Evolutionary conservation across 1,140 invertebrate species (phyloP), one percentile per base, ranked within the genome.

Genomic region (Planococcus citri): DNA sequence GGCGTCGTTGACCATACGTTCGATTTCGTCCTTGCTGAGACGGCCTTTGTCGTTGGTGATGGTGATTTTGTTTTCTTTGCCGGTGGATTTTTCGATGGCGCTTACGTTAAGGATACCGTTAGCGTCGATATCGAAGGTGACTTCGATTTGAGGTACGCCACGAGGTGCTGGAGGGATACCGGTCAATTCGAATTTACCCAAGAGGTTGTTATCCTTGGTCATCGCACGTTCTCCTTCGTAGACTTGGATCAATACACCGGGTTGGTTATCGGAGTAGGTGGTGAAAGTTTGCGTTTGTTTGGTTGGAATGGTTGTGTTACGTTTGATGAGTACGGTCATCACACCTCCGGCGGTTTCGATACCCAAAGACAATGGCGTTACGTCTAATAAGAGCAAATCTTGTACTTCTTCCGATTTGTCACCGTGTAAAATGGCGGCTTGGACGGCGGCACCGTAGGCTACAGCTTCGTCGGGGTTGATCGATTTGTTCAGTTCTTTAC

Each of bases 21-120:
- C 94, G 76, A 98, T 98, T 73, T 98, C 95, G 76, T 97, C 94
- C 81, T 97, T 97, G 77, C 87, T 91, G 0, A 98, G 84, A 75
- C 95, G 89, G 72, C 95, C 94, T 80, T 97, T 97, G 81, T 98
- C 95, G 77, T 98, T 98, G 75, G 92, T 97, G 75, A 98, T 97
- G 29, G 93, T 96, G 78, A 98, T 97, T 80, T 97, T 97, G 80
- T 97, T 97, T 76, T 94, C 91, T 79, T 95, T 96, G 76, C 95
- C 95, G 72, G 95, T 97, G 1, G 87, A 94, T 79, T 89, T 93
- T 79, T 81, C 82, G 61, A 81, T 77, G 0, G 82, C 82, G 0
- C 83, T 82, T 8, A 87, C 85, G 69, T 84, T 85, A 61, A 89
- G 77, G 33, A 89, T 87, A 24, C 87, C 87, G 73, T 88, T 88